A percentile compares a stretch with the other conserved stretches of the same genome.
Evolutionary conservation across 2,888 invertebrate genomes (phyloP).

Genomic region (Sarcophaga rosellei): DNA sequence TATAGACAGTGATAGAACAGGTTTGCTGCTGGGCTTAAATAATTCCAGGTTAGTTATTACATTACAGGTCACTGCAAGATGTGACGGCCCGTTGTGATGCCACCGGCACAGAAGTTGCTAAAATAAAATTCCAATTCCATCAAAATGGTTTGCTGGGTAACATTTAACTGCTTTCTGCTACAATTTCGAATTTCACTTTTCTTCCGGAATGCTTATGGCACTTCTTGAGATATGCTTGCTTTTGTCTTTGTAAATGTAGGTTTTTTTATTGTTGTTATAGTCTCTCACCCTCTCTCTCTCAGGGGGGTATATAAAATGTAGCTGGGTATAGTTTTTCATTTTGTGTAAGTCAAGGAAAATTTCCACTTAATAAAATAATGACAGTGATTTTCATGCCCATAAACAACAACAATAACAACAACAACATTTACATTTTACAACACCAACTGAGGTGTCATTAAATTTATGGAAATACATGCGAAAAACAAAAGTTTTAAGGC

Average conservation of each 20-base stretch:
- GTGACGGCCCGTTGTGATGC: too few relatives aligned
- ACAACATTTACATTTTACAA: not conserved
- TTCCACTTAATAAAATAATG: constrained; percentile 78
- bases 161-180: too few relatives aligned
- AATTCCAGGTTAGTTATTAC: too few relatives aligned
- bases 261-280: not conserved
- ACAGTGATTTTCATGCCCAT: constrained; percentile 62
- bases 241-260: not conserved
- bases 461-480: constrained; percentile 12
- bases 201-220: not conserved
- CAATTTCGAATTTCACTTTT: constrained; percentile 14
- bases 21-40: too few relatives aligned
- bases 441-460: not conserved
- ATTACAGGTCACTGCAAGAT: too few relatives aligned
- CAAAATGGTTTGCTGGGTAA: too few relatives aligned
- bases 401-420: not conserved
- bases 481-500: not conserved
- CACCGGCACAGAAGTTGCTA: too few relatives aligned
- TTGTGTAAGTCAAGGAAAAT: constrained; percentile 73
- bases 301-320: constrained; percentile 17
- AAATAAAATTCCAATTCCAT: too few relatives aligned
- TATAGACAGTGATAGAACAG: too few relatives aligned
- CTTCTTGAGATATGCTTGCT: not conserved
- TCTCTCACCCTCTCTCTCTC: not conserved
- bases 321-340: not conserved